Base-by-base conservation (phyloP, 2,797 vertebrate species). In the Neosilurus hyrtlii region DNA sequence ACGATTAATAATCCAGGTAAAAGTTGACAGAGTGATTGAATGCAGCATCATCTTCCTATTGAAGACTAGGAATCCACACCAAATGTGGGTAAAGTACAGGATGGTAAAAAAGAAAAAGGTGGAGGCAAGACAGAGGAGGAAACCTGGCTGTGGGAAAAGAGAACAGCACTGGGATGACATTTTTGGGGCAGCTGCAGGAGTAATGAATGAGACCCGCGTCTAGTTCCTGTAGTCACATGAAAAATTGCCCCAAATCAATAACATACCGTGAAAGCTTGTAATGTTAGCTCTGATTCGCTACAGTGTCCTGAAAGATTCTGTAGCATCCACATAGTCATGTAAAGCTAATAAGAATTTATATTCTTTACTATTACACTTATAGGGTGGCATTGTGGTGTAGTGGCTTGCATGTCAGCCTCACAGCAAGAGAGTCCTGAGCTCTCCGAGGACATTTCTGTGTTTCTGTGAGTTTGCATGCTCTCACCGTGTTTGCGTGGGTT, bases 151-250 rank as follows among this genome's bases (percentile, higher is more conserved):
- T 89, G 18, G 93, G 93, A 92, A 91, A 86, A 89, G 81, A 57
- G 84, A 86, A 84, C 87, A 86, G 86, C 86, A 89, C 90, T 8
- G 83, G 74, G 15, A 87, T 94, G 93, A 95, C 94, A 92, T 92
- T 94, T 95, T 94, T 93, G 90, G 94, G 92, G 92, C 94, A 94
- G 89, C 90, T 80, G 87, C 80, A 88, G 89, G 92, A 93, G 93
- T 93, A 93, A 93, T 92, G 89, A 91, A 93, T 92, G 93, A 93
- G 91, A 86, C 93, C 93, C 91, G 90, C 88, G 92, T 92, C 89
- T 89, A 91, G 90, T 91, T 86, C 88, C 90, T 93, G n/a, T 92
- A 89, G 87, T 89, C 85, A 85, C 51, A 78, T 82, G 85, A 81
- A 86, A 88, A 89, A 86, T 82, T 86, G 37, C 12, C 37, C 18